Conservation (phyloP, 2,888 invertebrate species). For the Holacanthella duospinosa region DNA sequence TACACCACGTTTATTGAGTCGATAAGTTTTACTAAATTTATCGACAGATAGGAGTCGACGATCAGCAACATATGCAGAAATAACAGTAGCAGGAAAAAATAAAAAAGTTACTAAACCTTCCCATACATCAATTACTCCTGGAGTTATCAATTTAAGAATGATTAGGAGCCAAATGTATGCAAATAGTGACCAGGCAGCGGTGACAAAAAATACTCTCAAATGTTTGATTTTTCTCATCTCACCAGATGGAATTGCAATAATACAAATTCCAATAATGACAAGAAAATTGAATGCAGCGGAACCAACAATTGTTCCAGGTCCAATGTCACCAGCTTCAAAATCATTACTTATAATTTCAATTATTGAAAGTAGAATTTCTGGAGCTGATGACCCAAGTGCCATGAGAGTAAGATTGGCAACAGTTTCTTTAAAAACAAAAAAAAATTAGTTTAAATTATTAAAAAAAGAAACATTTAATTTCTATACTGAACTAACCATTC, state of each 20-base stretch:
- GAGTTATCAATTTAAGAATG: constrained; percentile 78
- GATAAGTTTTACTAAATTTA: constrained; percentile 75
- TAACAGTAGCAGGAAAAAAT: constrained; percentile 91
- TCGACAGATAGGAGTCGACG: constrained; percentile 72
- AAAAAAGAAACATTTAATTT: background rate
- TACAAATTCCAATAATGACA: constrained; percentile 91
- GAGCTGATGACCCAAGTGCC: constrained; percentile 97
- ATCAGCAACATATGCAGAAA: constrained; percentile 94
- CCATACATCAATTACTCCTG: constrained; percentile 86
- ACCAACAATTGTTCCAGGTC: constrained; percentile 89
- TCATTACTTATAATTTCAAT: constrained; percentile 94
- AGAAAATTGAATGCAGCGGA: constrained; percentile 98
- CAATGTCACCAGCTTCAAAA: constrained; percentile 91
- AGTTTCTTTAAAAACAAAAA: constrained; percentile 41
- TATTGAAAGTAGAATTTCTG: constrained; percentile 92
- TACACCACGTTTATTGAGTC: constrained; percentile 79
- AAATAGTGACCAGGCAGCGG: constrained; percentile 94
- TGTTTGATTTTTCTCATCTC: constrained; percentile 91
- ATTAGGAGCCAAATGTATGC: constrained; percentile 98
- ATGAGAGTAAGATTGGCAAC: constrained; percentile 96
- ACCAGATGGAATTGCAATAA: constrained; percentile 77
- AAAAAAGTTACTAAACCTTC: constrained; percentile 88
- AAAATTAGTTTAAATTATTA: background rate
- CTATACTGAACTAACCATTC: constrained; percentile 54
- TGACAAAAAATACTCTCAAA: constrained; percentile 92